phyloP scores from a whole-genome alignment of 2,888 invertebrate genomes.

The Cosmopolites sordidus region DNA sequence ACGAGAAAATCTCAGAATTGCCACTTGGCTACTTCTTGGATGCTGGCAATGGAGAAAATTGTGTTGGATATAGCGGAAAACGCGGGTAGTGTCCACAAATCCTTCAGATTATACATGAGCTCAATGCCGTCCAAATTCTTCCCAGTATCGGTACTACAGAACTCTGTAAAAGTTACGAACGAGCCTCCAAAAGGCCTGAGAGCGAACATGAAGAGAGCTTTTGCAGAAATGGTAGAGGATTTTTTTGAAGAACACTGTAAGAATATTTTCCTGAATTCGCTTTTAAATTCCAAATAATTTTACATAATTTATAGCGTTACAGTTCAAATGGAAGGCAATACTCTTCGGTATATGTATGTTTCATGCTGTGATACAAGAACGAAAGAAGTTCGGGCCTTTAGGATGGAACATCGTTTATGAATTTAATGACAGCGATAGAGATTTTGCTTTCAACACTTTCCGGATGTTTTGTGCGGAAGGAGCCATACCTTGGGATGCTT shows the following conservation, averaged over 20 bases:
- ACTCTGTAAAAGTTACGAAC: constrained; percentile 90
- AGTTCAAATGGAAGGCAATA: constrained; percentile 67
- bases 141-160: constrained; percentile 81
- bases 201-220: constrained; percentile 81
- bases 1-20: constrained; percentile 65
- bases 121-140: constrained; percentile 85
- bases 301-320: constrained; percentile 50
- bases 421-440: constrained; percentile 88
- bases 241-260: constrained; percentile 79
- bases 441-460: constrained; percentile 81
- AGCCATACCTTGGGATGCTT: constrained; percentile 81
- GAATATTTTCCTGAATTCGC: constrained; percentile 3
- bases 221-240: constrained; percentile 69
- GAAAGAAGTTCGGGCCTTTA: constrained; percentile 84
- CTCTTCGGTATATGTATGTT: constrained; percentile 85
- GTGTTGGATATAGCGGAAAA: constrained; percentile 69
- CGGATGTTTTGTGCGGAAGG: constrained; percentile 73
- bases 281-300: background rate
- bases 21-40: constrained; percentile 91
- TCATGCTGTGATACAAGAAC: constrained; percentile 87
- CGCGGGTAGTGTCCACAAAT: constrained; percentile 59
- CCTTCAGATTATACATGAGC: constrained; percentile 81
- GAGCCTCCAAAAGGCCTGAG: constrained; percentile 90
- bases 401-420: constrained; percentile 95
- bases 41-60: constrained; percentile 75